These are phyloP conservation scores for Echinometra lucunter DNA, from an alignment of 53 echinoderm and acorn worm species.

Conservation along the genomic window DNA sequence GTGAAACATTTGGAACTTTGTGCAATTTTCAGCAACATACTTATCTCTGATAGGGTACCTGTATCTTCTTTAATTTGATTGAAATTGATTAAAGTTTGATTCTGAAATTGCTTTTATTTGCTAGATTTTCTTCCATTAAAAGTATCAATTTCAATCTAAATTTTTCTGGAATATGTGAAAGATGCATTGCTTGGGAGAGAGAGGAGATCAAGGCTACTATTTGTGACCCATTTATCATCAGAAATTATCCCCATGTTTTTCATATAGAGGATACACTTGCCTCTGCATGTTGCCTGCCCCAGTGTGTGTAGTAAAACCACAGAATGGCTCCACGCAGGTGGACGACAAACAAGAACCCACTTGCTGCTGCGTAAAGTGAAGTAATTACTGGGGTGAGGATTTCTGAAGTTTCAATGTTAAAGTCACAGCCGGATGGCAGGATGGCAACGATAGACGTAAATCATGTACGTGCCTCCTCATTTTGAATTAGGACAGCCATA, in stretches of 20 bases:
- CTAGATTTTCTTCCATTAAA: too few relatives aligned
- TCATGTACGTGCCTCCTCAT: conserved; percentile 18
- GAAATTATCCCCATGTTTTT: not conserved
- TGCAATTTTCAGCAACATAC: not conserved
- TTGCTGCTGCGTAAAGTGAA: conserved; percentile 39
- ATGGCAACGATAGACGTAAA: not conserved
- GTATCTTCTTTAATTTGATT: not conserved
- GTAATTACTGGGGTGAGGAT: not conserved
- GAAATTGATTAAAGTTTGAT: not conserved
- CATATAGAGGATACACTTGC: not conserved
- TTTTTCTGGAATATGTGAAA: not conserved
- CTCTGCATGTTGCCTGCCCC: not conserved
- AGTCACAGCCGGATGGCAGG: not conserved
- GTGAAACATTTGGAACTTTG: not conserved
- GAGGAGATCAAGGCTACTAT: conserved; percentile 9
- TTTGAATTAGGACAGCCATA: not conserved
- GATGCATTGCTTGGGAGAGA: not conserved
- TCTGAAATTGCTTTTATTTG: not conserved
- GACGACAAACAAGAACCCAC: conserved; percentile 27
- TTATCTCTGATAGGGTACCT: not conserved
- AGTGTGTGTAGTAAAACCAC: conserved; percentile 9
- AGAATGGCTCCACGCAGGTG: conserved; percentile 21
- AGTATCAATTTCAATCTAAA: not conserved
- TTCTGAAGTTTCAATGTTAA: conserved; percentile 57
- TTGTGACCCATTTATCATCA: conserved; percentile 34